A percentile compares a stretch with the other conserved stretches of the same genome.
Evolutionary conservation across 2,888 invertebrate species (phyloP).

Genomic region (Hoplodrina blanda): DNA sequence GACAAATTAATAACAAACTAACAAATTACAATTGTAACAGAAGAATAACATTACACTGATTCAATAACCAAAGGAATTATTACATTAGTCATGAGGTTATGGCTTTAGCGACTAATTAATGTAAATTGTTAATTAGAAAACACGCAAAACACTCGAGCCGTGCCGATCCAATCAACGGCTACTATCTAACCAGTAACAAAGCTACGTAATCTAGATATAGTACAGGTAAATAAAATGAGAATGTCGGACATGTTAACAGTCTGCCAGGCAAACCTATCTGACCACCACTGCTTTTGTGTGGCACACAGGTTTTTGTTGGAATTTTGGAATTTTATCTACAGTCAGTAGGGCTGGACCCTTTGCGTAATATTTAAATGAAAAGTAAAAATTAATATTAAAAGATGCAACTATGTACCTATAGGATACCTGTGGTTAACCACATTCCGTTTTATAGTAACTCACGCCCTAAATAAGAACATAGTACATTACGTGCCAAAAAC

Average conservation of each 20-base stretch:
- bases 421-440: no score
- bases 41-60: constrained; percentile 26
- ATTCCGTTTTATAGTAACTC: no score
- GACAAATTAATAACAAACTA: constrained; percentile 13
- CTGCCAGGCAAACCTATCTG: background rate
- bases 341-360: no score
- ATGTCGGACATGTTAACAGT: constrained; percentile 40
- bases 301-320: background rate
- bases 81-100: constrained; percentile 60
- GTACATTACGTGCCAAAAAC: background rate
- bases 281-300: background rate
- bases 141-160: constrained; percentile 59
- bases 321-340: background rate
- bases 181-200: constrained; percentile 59
- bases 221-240: constrained; percentile 42
- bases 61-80: constrained; percentile 43
- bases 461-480: no score
- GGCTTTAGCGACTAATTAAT: constrained; percentile 53
- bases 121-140: constrained; percentile 62
- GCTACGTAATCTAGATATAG: constrained; percentile 56
- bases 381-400: background rate
- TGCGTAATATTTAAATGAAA: no score
- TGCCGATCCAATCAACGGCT: constrained; percentile 60
- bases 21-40: constrained; percentile 21
- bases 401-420: background rate